Conservation (phyloP, 2,113 vertebrate species). For the Camarhynchus parvulus region DNA sequence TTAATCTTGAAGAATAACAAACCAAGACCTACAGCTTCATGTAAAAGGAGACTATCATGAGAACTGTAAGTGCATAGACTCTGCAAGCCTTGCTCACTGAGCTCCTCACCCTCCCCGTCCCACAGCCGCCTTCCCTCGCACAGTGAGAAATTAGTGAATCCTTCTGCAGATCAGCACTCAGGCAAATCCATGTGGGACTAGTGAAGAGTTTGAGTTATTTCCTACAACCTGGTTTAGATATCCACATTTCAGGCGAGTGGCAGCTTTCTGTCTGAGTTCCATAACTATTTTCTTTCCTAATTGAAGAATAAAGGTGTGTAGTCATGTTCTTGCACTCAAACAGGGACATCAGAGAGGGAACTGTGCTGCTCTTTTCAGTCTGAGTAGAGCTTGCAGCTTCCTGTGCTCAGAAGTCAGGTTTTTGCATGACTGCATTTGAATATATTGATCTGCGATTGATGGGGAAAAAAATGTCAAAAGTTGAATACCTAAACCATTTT, state of each 20-base stretch:
- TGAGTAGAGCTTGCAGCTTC: not conserved
- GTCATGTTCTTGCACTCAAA: not conserved
- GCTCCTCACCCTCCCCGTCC: accelerated
- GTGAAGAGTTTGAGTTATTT: not conserved
- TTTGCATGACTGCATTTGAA: conserved; percentile 44
- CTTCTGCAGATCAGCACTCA: not conserved
- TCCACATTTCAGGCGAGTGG: not conserved
- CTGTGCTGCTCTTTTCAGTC: not conserved
- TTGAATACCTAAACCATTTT: conserved; percentile 12
- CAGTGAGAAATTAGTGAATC: not conserved
- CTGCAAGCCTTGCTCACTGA: accelerated
- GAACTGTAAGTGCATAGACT: not conserved
- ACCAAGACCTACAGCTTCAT: not conserved
- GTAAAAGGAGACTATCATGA: not conserved
- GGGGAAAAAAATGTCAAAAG: not conserved
- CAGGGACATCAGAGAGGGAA: not conserved
- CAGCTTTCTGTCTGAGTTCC: not conserved
- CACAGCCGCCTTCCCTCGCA: not conserved
- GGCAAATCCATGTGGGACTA: not conserved
- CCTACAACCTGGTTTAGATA: not conserved
- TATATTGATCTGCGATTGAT: not conserved
- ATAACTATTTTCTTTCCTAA: not conserved
- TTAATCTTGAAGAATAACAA: not conserved
- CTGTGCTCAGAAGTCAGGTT: not conserved
- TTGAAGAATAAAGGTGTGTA: not conserved